phyloP scores from a whole-genome alignment of 2,888 invertebrate genomes.

The Sylvicola cinctus region DNA sequence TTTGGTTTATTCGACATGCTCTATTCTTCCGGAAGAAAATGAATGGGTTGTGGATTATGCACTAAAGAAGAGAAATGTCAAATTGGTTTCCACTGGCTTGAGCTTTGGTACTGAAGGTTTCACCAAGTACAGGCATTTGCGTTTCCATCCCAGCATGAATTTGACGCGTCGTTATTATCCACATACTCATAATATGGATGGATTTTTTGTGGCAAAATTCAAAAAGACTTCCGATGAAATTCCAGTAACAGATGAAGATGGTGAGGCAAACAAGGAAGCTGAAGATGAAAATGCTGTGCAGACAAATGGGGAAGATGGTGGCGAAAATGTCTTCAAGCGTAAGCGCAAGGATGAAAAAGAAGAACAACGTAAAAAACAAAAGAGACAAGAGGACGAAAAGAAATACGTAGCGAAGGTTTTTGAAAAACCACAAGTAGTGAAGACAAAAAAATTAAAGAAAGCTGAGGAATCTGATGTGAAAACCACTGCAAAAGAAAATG shows the following conservation, averaged over 20 bases:
- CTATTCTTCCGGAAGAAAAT: slow-evolving; percentile 94
- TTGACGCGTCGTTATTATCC: slow-evolving; percentile 86
- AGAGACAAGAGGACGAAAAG: slow-evolving; percentile 18
- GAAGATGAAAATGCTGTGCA: slow-evolving; percentile 7
- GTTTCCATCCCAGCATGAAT: slow-evolving; percentile 81
- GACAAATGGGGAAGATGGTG: slow-evolving; percentile 3
- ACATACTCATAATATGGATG: slow-evolving; percentile 97
- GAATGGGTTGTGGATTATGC: slow-evolving; percentile 95
- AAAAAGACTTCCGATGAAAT: slow-evolving; percentile 82
- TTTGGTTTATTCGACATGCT: slow-evolving; percentile 97
- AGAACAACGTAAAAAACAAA: slow-evolving; percentile 15
- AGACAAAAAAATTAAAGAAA: no score
- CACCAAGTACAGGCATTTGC: slow-evolving; percentile 59
- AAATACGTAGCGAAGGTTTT: slow-evolving; percentile 24
- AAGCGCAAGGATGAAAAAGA: slow-evolving; percentile 1
- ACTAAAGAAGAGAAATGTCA: slow-evolving; percentile 78
- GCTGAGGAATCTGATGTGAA: no score
- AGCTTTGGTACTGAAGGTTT: slow-evolving; percentile 95
- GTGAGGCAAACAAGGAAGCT: slow-evolving; percentile 9
- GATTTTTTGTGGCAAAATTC: slow-evolving; percentile 95
- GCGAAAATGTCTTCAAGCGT: slow-evolving; percentile 5
- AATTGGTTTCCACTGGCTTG: slow-evolving; percentile 79
- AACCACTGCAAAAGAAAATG: no score
- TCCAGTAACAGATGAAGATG: slow-evolving; percentile 16
- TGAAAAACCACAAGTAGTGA: slow-evolving; percentile 14